phyloP scores from a whole-genome alignment of 2,113 vertebrate genomes.

The Nannospalax galili region DNA sequence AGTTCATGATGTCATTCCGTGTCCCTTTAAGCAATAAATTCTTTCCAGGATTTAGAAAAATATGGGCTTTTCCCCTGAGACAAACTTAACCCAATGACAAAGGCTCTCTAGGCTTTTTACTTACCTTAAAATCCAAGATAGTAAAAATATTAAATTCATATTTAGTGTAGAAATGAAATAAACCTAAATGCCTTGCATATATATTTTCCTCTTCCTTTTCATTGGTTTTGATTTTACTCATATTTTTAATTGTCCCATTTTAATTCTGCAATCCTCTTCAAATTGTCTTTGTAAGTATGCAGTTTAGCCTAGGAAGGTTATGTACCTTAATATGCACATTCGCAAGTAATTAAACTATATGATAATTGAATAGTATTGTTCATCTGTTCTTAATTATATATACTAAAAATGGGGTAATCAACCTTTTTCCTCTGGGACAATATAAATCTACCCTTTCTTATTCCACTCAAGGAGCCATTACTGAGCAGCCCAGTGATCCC shows the following conservation, averaged over 20 bases:
- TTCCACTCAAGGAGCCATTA: slow-evolving; percentile 26
- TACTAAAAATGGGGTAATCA: slow-evolving; percentile 64
- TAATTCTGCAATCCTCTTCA: slow-evolving; percentile 63
- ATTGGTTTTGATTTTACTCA: slow-evolving; percentile 38
- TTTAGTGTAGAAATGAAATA: slow-evolving; percentile 54
- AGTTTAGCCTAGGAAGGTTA: slow-evolving; percentile 59
- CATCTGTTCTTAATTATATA: slow-evolving; percentile 72
- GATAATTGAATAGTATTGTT: slow-evolving; percentile 73
- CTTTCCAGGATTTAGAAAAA: slow-evolving; percentile 8
- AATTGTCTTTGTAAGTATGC: slow-evolving; percentile 65
- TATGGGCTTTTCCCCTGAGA: not conserved
- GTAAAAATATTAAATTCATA: slow-evolving; percentile 51
- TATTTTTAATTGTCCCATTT: slow-evolving; percentile 54
- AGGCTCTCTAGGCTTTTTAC: not conserved
- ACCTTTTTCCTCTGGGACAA: slow-evolving; percentile 58
- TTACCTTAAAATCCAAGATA: not conserved
- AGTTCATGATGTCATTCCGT: not conserved
- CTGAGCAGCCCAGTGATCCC: not conserved
- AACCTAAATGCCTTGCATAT: slow-evolving; percentile 24
- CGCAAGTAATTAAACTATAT: slow-evolving; percentile 73
- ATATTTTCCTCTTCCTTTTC: slow-evolving; percentile 45
- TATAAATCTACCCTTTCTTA: slow-evolving; percentile 10
- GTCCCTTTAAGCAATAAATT: slow-evolving; percentile 59
- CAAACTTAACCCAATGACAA: slow-evolving; percentile 59
- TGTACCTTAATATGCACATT: slow-evolving; percentile 65